Evolutionary conservation across 2,797 vertebrate species (phyloP), one percentile per base, ranked within the genome.

Genomic region (Characodon lateralis): DNA sequence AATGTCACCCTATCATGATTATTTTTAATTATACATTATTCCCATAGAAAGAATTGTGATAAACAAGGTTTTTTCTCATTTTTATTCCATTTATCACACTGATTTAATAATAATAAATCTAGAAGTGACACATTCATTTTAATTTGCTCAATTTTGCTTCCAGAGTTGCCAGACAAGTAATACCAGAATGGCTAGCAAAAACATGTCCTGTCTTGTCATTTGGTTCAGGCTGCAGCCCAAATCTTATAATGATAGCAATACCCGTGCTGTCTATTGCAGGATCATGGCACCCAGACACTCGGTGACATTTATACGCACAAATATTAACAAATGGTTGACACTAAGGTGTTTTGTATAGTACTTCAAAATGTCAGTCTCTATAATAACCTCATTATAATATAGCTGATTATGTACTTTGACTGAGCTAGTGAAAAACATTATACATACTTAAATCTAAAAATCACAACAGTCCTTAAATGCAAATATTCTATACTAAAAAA

Each of bases 341-440:
- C 35, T 3, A 12, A 35, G 2, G 41, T 8, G 46, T 68, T 31
- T 68, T 56, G 35, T 35, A 35, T 22, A 58, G 69, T 28, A 35
- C 46, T 6, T 68, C 12, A 7, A 56, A 55, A 78, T 73, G 39
- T 46, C 39, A 53, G 59, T 55, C 61, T 68, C 46, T 65, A 56
- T 56, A 72, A 78, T 53, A 20, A 72, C 20, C 68, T 46, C 39
- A 61, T 77, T 46, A 77, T 71, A 35, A n/a, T 51, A 53, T 41
- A 39, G 2, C 22, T 26, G 39, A 58, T 46, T n/a, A 70, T 58
- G 18, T 77, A 72, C 61, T 16, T 51, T 53, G 28, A 50, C 43
- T 63, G 41, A 31, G 31, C 55, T 24, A 26, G 63, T 76, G 58
- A 80, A 72, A 58, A 46, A n/a, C 56, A 3, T 41, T 48, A 26